Conservation (phyloP, 2,888 invertebrate species). For the Pseudoips prasinana region DNA sequence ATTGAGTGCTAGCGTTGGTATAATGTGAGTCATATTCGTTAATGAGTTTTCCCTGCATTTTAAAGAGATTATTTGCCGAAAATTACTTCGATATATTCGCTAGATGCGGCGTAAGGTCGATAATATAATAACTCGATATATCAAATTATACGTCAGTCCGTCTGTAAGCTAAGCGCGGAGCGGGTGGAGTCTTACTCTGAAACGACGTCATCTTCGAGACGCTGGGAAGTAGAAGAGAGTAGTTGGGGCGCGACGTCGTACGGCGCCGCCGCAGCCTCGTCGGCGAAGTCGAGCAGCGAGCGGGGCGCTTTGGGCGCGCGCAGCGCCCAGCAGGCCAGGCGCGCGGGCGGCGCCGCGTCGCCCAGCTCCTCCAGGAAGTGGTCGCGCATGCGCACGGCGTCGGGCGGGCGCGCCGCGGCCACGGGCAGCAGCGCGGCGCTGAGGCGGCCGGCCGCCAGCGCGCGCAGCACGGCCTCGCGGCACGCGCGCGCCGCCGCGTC, state of each 20-base stretch:
- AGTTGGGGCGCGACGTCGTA: constrained; percentile 26
- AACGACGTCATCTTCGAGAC: background rate
- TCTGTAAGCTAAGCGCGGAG: too few species aligned
- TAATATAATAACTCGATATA: too few species aligned
- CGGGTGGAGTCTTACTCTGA: constrained; percentile 7
- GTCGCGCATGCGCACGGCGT: constrained; percentile 47
- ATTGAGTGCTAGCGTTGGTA: too few species aligned
- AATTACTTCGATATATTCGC: too few species aligned
- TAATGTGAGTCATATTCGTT: too few species aligned
- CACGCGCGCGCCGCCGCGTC: constrained; percentile 28
- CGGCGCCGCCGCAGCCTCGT: constrained; percentile 30
- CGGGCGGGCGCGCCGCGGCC: constrained; percentile 39
- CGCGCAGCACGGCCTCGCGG: constrained; percentile 20
- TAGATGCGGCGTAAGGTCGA: too few species aligned
- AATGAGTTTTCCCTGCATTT: too few species aligned
- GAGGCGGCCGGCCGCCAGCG: constrained; percentile 14
- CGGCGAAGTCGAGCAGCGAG: constrained; percentile 57
- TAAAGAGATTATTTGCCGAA: too few species aligned
- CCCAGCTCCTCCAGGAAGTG: constrained; percentile 54
- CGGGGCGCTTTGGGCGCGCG: constrained; percentile 47
- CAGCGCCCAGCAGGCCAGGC: constrained; percentile 45
- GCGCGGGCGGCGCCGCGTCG: constrained; percentile 48
- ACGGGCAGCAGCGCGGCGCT: constrained; percentile 42
- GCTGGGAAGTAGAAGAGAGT: constrained; percentile 1
- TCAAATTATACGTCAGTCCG: too few species aligned